Percentiles rank a stretch among this genome's conserved stretches.
phyloP scores from a whole-genome alignment of 2,113 vertebrate genomes.

The Corythaixoides concolor region DNA sequence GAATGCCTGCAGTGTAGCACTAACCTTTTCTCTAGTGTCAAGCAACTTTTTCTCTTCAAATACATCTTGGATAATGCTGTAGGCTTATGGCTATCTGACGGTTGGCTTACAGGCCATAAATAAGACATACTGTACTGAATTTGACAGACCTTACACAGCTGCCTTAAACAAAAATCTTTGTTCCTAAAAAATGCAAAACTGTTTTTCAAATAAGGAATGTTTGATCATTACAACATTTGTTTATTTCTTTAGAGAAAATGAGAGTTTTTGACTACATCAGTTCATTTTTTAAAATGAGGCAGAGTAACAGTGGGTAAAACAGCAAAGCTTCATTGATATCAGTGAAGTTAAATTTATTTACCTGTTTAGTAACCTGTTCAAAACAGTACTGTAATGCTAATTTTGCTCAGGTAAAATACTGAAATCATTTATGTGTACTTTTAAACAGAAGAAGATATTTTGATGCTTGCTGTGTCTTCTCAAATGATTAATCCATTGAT shows the following conservation, averaged over 20 bases:
- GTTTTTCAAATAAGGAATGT: neutral
- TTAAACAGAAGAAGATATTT: neutral
- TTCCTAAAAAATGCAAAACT: neutral
- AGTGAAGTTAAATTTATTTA: neutral
- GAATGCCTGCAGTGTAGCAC: neutral
- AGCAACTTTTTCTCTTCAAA: constrained; percentile 3
- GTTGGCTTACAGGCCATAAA: neutral
- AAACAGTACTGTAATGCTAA: neutral
- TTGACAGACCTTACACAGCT: neutral
- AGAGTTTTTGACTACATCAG: neutral
- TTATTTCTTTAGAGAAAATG: neutral
- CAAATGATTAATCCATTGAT: neutral
- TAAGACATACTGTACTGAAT: constrained; percentile 16
- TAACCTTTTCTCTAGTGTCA: constrained; percentile 59
- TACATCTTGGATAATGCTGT: constrained; percentile 6
- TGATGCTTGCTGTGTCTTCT: neutral
- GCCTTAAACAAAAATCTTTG: neutral
- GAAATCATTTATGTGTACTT: neutral
- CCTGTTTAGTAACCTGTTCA: neutral
- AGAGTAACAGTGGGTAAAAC: neutral
- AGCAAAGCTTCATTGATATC: neutral
- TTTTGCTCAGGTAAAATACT: neutral
- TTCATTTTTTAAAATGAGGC: neutral
- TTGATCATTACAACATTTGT: neutral
- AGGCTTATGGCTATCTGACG: neutral